Percentiles rank a stretch among this genome's conserved stretches.
Evolutionary conservation across 2,113 vertebrate genomes (phyloP).

Genomic region (Morphnarchus princeps): DNA sequence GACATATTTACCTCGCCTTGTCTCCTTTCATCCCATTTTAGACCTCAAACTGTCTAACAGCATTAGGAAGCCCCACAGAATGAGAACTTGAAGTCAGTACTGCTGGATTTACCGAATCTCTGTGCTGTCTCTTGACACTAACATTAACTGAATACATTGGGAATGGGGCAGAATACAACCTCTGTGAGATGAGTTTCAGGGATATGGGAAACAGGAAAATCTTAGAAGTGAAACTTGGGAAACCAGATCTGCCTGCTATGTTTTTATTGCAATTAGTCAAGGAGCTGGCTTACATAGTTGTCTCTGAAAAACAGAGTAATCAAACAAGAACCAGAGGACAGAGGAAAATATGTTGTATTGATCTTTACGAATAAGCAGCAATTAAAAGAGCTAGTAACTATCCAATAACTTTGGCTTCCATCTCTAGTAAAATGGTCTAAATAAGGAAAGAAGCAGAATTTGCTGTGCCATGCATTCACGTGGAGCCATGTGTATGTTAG

Average conservation of each 20-base stretch:
- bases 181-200: neutral
- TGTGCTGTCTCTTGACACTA: neutral
- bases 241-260: neutral
- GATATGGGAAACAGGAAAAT: neutral
- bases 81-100: conserved; percentile 19
- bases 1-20: conserved; percentile 59
- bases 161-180: neutral
- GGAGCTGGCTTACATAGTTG: neutral
- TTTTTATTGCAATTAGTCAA: neutral
- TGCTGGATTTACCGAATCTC: neutral
- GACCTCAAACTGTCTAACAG: conserved; percentile 42
- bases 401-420: neutral
- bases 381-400: neutral
- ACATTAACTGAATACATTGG: neutral
- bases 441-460: neutral
- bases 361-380: neutral
- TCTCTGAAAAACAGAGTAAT: neutral
- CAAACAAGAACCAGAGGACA: neutral
- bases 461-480: neutral
- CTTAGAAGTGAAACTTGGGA: neutral
- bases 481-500: neutral
- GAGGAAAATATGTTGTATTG: neutral
- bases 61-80: conserved; percentile 42
- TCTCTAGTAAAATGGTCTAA: neutral
- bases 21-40: conserved; percentile 46